Evolutionary conservation across 1,140 invertebrate genomes (phyloP).

Genomic region (Littorina saxatilis): DNA sequence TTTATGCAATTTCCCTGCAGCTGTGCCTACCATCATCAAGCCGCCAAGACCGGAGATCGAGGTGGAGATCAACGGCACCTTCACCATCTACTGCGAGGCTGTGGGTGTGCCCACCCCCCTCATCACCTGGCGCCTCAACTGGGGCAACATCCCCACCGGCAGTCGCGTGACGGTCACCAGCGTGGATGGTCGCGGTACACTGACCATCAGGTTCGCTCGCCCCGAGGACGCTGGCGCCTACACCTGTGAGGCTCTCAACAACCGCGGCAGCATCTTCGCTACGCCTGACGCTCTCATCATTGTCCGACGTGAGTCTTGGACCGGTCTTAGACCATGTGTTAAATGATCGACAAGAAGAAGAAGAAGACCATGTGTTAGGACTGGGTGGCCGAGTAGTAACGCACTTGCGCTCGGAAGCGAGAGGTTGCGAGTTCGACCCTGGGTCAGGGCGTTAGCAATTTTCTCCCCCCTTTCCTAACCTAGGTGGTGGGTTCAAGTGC

Average conservation of each 20-base stretch:
- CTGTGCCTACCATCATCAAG: constrained; percentile 81
- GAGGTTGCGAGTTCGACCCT: too few relatives aligned
- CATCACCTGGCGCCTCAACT: constrained; percentile 97
- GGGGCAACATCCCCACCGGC: constrained; percentile 92
- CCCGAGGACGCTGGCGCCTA: constrained; percentile 93
- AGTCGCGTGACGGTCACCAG: constrained; percentile 86
- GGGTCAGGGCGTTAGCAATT: background rate
- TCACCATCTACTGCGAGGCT: constrained; percentile 90
- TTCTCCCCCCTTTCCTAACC: constrained; percentile 24
- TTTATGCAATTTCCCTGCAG: constrained; percentile 50
- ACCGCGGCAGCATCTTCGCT: constrained; percentile 88
- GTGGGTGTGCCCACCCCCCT: constrained; percentile 92
- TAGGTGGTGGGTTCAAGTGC: too few relatives aligned
- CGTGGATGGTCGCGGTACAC: constrained; percentile 86
- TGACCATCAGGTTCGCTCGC: constrained; percentile 87
- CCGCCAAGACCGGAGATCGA: constrained; percentile 82
- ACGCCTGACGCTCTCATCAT: constrained; percentile 93
- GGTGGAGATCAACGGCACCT: constrained; percentile 83
- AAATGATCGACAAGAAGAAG: too few relatives aligned
- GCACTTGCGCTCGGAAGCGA: too few relatives aligned
- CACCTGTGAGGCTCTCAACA: constrained; percentile 97
- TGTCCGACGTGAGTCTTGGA: constrained; percentile 81
- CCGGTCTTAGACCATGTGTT: too few relatives aligned
- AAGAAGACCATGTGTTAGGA: too few relatives aligned
- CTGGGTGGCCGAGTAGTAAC: too few relatives aligned